Base-by-base conservation (phyloP, 2,113 vertebrate species). In the Bucco capensis region DNA sequence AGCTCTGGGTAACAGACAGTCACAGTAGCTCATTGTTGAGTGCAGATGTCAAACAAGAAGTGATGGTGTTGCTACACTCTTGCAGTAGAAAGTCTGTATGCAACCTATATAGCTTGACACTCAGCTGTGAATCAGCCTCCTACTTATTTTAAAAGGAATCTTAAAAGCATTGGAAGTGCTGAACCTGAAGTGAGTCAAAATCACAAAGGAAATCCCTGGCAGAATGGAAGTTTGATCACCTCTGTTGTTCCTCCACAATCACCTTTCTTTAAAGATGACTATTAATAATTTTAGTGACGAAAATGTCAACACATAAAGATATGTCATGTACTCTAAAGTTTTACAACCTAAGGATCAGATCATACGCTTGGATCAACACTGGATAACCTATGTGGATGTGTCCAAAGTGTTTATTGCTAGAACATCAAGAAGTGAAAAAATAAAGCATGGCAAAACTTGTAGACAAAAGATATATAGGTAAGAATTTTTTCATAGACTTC, bases 11-110 rank as follows among this genome's bases (percentile, higher is more conserved):
- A 50, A n/a, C 35, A 58, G 67, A 21, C 37, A 88, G 35, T 4
- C 27, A 16, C 9, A 40, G 40, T 3, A 75, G 22, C 21, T 69
- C 31, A 44, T 44, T 2, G 0, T 19, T 28, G 49, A 76, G 19
- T 14, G 25, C 35, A 70, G 60, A 71, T 21, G 49, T 78, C 51
- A 90, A 90, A 56, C 30, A 69, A 72, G 53, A 25, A 78, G 10
- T 0, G 2, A 46, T 40, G 42, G 6, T 1, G 0, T 18, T 47
- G 12, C 47, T 47, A 27, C 18, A 33, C 4, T 44, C 27, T 31
- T 54, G 47, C 6, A 67, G 56, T 8, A 72, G 22, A 57, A 90
- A 72, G 35, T 49, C 66, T 50, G 27, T 37, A 65, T 25, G 25
- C 15, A 64, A 58, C 8, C 17, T 57, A 2, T 27, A 47, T 17